Percentiles rank a stretch among this genome's conserved stretches.
Conservation (phyloP, 2,888 invertebrate genomes). For the Mellilla xanthometata region DNA sequence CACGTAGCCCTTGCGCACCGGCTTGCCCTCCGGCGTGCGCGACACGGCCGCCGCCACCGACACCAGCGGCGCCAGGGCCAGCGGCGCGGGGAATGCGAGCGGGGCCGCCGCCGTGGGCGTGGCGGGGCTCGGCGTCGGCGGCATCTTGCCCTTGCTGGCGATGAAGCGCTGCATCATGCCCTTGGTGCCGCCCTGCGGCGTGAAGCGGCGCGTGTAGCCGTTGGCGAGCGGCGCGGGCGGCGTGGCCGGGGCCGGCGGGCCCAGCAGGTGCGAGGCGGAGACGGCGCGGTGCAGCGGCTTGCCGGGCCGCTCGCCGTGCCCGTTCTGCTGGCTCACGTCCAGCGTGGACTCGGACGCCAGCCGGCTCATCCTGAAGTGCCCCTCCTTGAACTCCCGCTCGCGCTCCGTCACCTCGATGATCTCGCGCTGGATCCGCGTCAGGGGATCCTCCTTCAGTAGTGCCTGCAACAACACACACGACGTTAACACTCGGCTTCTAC, state of each 20-base stretch:
- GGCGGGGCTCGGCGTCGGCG: slow-evolving; percentile 53
- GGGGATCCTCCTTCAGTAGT: slow-evolving; percentile 86
- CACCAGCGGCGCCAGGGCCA: slow-evolving; percentile 45
- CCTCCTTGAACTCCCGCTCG: slow-evolving; percentile 90
- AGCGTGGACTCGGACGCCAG: slow-evolving; percentile 74
- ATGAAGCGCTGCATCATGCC: slow-evolving; percentile 94
- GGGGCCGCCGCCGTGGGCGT: slow-evolving; percentile 47
- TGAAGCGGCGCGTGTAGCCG: slow-evolving; percentile 83
- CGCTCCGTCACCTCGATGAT: slow-evolving; percentile 93
- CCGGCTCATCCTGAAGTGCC: slow-evolving; percentile 73
- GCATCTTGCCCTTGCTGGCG: slow-evolving; percentile 89
- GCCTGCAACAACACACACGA: slow-evolving; percentile 66
- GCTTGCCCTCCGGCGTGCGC: slow-evolving; percentile 84
- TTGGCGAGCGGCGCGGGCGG: slow-evolving; percentile 70
- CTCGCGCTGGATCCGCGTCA: slow-evolving; percentile 93
- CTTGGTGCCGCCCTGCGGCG: slow-evolving; percentile 85
- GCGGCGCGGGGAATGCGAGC: slow-evolving; percentile 58
- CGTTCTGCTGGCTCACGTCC: slow-evolving; percentile 73
- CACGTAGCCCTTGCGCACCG: slow-evolving; percentile 89
- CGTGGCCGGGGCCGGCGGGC: slow-evolving; percentile 61
- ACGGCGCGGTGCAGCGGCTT: slow-evolving; percentile 67
- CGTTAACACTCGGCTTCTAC: no score
- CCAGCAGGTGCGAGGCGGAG: slow-evolving; percentile 71
- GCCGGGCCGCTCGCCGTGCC: slow-evolving; percentile 61
- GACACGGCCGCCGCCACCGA: slow-evolving; percentile 67